Conservation (phyloP, 92 coral and sea anemone genomes). For the Epizoanthus illoricatus region DNA sequence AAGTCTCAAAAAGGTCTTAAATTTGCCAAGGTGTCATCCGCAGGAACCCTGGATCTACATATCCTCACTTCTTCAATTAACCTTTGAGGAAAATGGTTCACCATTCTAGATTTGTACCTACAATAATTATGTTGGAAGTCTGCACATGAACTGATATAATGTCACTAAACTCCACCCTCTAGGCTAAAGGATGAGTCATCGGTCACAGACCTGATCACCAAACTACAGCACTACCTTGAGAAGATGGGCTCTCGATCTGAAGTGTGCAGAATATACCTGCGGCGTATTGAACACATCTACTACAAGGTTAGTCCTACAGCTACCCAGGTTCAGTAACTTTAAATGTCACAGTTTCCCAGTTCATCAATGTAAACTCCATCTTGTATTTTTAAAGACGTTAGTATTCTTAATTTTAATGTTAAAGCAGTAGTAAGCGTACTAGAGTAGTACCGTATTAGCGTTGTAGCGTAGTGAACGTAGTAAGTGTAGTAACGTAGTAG, state of each 20-base stretch:
- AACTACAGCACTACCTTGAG: slow-evolving; percentile 86
- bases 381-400: not conserved
- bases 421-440: no score
- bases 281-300: slow-evolving; percentile 90
- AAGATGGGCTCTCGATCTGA: slow-evolving; percentile 74
- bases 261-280: slow-evolving; percentile 83
- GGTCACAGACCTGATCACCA: slow-evolving; percentile 73
- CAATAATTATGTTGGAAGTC: no score
- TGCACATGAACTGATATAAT: not conserved
- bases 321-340: not conserved
- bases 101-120: no score
- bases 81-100: no score
- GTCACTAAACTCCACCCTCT: not conserved
- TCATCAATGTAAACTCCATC: not conserved
- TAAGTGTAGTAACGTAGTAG: no score
- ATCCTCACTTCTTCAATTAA: no score
- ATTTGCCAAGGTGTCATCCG: no score
- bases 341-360: not conserved
- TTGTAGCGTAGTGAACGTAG: no score
- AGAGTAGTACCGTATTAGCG: no score
- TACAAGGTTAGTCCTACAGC: slow-evolving; percentile 74
- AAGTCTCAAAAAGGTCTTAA: no score
- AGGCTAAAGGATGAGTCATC: slow-evolving; percentile 88
- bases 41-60: no score
- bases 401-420: no score